phyloP scores from a whole-genome alignment of 2,113 vertebrate genomes.

The Asarcornis scutulata region DNA sequence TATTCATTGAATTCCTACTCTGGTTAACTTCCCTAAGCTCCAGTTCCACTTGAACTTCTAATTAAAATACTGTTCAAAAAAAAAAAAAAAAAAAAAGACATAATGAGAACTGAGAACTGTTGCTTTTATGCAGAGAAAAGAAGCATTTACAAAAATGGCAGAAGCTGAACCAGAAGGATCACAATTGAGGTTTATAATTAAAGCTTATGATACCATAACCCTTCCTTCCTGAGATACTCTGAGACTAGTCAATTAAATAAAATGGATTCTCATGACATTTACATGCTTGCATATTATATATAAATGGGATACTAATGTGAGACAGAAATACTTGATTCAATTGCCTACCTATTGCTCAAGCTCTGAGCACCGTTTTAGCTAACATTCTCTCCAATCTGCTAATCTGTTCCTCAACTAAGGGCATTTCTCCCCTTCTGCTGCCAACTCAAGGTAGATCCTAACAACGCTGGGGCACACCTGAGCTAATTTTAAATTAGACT shows the following conservation, averaged over 20 bases:
- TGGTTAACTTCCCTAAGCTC: not conserved
- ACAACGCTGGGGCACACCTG: not conserved
- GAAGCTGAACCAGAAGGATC: not conserved
- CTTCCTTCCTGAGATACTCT: not conserved
- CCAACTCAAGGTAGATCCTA: not conserved
- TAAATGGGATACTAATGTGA: not conserved
- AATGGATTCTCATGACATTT: not conserved
- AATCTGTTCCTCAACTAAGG: not conserved
- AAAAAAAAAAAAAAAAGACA: not conserved
- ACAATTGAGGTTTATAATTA: not conserved
- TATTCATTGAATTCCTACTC: not conserved
- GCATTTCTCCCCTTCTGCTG: not conserved
- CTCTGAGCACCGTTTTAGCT: fast-evolving
- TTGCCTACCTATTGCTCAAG: not conserved
- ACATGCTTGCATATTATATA: not conserved
- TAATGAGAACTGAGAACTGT: not conserved
- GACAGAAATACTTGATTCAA: not conserved
- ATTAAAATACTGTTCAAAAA: not conserved
- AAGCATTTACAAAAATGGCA: not conserved
- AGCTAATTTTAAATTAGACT: not conserved
- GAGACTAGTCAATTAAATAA: not conserved
- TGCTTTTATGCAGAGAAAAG: not conserved
- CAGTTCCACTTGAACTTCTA: not conserved
- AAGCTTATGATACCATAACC: not conserved
- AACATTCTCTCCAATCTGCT: fast-evolving